These are phyloP conservation scores for Saimiri boliviensis DNA, from an alignment of 2,113 vertebrate genomes.

Conservation along the genomic window DNA sequence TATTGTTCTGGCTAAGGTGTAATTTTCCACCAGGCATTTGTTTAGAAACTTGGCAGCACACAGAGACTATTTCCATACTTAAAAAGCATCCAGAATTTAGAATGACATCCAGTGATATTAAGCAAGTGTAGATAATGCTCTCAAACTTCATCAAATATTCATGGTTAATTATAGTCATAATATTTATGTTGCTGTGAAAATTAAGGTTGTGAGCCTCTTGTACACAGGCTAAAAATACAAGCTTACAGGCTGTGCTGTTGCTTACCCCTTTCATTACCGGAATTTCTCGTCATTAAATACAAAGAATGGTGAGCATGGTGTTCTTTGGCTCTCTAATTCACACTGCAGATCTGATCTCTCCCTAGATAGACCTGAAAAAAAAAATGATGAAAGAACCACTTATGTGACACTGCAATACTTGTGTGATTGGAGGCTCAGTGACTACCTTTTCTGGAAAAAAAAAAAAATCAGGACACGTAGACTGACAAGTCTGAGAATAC, in stretches of 20 bases:
- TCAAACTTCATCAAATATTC: constrained; percentile 78
- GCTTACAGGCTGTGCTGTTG: not conserved
- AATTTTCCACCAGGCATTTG: constrained; percentile 72
- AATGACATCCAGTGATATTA: constrained; percentile 70
- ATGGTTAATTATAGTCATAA: constrained; percentile 77
- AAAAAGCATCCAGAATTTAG: constrained; percentile 72
- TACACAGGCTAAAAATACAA: constrained; percentile 64
- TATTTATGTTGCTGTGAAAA: constrained; percentile 77
- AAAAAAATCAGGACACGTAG: not conserved
- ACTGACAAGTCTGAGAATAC: not conserved
- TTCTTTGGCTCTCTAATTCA: not conserved
- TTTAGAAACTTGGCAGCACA: constrained; percentile 72
- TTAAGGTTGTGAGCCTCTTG: constrained; percentile 70
- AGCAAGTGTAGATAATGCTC: constrained; percentile 66
- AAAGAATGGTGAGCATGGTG: not conserved
- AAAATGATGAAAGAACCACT: not conserved
- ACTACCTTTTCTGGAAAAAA: not conserved
- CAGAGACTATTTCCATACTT: constrained; percentile 69
- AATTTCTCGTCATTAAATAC: constrained; percentile 26
- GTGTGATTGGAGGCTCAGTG: not conserved
- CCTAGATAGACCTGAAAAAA: not conserved
- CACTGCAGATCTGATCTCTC: not conserved
- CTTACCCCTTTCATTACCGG: constrained; percentile 44
- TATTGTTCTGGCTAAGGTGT: constrained; percentile 68
- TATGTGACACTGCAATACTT: not conserved